Base-by-base conservation (phyloP, 2,113 vertebrate species). In the Mormyrus lacerda region DNA sequence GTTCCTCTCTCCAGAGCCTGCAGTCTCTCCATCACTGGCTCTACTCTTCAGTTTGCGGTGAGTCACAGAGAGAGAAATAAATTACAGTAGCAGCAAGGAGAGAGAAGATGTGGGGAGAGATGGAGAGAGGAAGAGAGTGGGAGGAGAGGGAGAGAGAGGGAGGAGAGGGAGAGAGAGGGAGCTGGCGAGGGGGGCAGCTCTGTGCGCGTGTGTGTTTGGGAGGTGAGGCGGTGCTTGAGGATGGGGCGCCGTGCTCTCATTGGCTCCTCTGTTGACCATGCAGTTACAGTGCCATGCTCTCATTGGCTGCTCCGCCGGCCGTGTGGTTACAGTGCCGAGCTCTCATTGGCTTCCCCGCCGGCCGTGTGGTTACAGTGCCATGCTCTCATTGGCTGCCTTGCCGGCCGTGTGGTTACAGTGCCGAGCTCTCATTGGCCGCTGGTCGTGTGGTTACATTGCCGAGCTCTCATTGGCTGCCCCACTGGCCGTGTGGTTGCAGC, bases 241-340 rank as follows among this genome's bases (percentile, higher is more conserved):
- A 93, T 92, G 92, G 91, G 91, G 79, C 87, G 91, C 93, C 91
- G 92, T 91, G 92, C 94, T 93, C 92, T 90, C 11, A 35, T 90
- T 89, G 91, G 93, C 92, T 92, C 92, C 89, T 91, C 51, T 35
- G 21, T 47, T 82, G 89, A 90, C 91, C 91, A 90, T 90, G 24
- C 79, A 90, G 87, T 93, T 92, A 91, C 91, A 92, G 76, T 85
- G 92, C 93, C 91, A 92, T 90, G 92, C 94, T 93, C 92, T 90
- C 10, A 31, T 90, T 89, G 91, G 93, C 91, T 69, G 88, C 91
- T 55, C 76, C 83, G 86, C 91, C 91, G 91, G 89, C 92, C 92
- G 89, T 90, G 89, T 31, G 27, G 47, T 19, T 39, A 24, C 24
- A 51, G 13, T 27, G 31, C 11, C 0, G 92, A 89, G 92, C 94